A percentile compares a stretch with the other conserved stretches of the same genome.
Evolutionary conservation across 2,113 vertebrate species (phyloP).

Genomic region (Hyla sarda): DNA sequence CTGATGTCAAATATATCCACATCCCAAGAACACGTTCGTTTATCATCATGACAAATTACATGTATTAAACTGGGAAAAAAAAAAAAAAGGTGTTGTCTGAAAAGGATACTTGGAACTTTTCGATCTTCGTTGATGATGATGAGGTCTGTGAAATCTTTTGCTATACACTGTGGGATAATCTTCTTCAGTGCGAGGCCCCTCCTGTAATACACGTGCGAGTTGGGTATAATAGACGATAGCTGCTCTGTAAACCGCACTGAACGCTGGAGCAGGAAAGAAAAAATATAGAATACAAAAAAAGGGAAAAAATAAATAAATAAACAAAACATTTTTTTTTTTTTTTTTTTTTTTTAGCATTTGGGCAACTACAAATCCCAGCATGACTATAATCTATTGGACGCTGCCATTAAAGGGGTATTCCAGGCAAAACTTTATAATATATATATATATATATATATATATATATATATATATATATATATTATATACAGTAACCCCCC

Average conservation of each 20-base stretch:
- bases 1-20: too few species aligned
- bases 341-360: too few species aligned
- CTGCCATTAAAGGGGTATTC: not conserved
- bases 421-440: too few species aligned
- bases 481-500: too few species aligned
- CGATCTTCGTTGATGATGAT: slow-evolving; percentile 95
- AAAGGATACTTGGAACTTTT: slow-evolving; percentile 95
- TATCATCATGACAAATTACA: not conserved
- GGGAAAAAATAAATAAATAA: too few species aligned
- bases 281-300: too few species aligned
- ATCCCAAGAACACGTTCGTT: too few species aligned
- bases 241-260: slow-evolving; percentile 92
- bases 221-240: slow-evolving; percentile 87
- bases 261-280: slow-evolving; percentile 77
- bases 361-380: not conserved
- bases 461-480: too few species aligned
- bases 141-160: slow-evolving; percentile 91
- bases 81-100: not conserved
- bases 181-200: slow-evolving; percentile 94
- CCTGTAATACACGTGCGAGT: slow-evolving; percentile 94
- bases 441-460: too few species aligned
- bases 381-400: not conserved
- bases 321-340: too few species aligned
- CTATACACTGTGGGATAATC: slow-evolving; percentile 91
- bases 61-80: not conserved